These are phyloP conservation scores for Marcusenius ussheri DNA, from an alignment of 2,113 vertebrate species.

Conservation along the genomic window DNA sequence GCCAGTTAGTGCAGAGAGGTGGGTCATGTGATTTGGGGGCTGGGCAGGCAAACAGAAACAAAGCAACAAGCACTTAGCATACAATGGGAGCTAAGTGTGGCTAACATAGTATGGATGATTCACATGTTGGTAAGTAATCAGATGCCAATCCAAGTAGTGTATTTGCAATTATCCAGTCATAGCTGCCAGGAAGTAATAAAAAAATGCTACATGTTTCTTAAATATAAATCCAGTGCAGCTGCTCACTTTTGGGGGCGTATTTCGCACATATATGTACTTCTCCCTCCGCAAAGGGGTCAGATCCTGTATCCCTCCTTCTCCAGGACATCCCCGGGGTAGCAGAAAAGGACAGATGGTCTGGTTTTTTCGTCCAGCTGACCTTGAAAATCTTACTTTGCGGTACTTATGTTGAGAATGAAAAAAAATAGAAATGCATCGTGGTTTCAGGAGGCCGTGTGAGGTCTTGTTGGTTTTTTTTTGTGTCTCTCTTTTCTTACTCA, in stretches of 20 bases:
- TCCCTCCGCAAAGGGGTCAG: background rate
- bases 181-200: background rate
- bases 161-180: background rate
- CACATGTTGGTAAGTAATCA: background rate
- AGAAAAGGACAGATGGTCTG: background rate
- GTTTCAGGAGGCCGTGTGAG: background rate
- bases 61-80: background rate
- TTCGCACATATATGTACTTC: background rate
- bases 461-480: background rate
- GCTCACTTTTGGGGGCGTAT: background rate
- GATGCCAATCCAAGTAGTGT: background rate
- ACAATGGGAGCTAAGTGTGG: background rate
- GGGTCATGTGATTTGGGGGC: background rate
- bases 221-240: background rate
- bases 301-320: background rate
- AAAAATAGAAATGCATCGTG: background rate
- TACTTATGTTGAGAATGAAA: background rate
- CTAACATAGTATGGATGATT: background rate
- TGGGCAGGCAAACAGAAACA: background rate
- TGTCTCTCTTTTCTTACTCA: background rate
- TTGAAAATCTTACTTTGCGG: background rate
- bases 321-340: background rate
- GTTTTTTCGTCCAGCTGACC: background rate
- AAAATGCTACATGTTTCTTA: background rate
- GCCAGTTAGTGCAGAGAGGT: background rate